phyloP scores from a whole-genome alignment of 2,888 invertebrate species.

The Dicyrtomina minuta region DNA sequence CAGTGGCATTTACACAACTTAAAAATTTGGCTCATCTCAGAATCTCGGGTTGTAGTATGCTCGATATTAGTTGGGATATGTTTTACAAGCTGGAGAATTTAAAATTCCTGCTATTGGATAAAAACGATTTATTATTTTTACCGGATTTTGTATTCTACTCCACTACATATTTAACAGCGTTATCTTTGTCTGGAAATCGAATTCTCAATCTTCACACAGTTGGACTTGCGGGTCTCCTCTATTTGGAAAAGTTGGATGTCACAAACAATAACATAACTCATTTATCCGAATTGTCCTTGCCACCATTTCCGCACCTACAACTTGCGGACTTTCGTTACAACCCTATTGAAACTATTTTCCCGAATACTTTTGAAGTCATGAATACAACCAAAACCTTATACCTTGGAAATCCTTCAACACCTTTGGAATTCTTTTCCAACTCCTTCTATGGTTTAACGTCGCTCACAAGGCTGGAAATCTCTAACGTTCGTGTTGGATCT shows the following conservation, averaged over 20 bases:
- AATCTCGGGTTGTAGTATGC: constrained; percentile 64
- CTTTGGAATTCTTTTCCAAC: constrained; percentile 62
- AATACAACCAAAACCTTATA: constrained; percentile 66
- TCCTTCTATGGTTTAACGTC: constrained; percentile 65
- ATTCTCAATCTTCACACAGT: constrained; percentile 67
- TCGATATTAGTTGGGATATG: constrained; percentile 68
- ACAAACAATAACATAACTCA: constrained; percentile 68
- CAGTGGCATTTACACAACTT: constrained; percentile 59
- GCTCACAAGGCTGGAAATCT: constrained; percentile 61
- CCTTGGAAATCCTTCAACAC: constrained; percentile 63
- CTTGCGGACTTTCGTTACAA: constrained; percentile 68
- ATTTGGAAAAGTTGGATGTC: constrained; percentile 67
- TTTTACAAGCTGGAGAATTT: constrained; percentile 66
- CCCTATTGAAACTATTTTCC: constrained; percentile 66
- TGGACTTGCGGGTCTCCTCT: constrained; percentile 67
- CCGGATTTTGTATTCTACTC: constrained; percentile 71
- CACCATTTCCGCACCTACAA: constrained; percentile 67
- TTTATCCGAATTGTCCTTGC: constrained; percentile 69
- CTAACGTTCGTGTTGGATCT: constrained; percentile 61
- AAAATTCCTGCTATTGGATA: constrained; percentile 66
- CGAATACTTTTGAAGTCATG: constrained; percentile 70
- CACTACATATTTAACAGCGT: constrained; percentile 64
- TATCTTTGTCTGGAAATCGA: constrained; percentile 67
- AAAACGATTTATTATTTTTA: constrained; percentile 66
- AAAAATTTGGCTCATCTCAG: constrained; percentile 63